phyloP scores from a whole-genome alignment of 1,140 invertebrate genomes.

The Atta texana region DNA sequence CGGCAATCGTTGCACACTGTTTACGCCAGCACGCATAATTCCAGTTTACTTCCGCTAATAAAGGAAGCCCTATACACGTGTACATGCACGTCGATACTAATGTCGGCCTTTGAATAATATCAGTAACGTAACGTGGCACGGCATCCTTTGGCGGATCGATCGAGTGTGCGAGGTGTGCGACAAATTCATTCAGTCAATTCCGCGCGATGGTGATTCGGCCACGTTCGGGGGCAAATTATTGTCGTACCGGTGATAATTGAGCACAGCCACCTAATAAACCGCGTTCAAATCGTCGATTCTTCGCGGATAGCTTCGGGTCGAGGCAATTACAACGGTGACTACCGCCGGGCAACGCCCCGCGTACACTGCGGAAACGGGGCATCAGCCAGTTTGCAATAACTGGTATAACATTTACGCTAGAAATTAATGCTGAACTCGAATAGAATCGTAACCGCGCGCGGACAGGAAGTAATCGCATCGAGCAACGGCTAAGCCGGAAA shows the following conservation, averaged over 20 bases:
- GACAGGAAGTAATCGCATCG: conserved; percentile 59
- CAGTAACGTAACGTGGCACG: conserved; percentile 25
- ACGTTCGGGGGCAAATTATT: conserved; percentile 71
- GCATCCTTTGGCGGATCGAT: conserved; percentile 60
- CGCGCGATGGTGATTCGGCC: conserved; percentile 46
- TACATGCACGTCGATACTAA: conserved; percentile 36
- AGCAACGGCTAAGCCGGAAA: conserved; percentile 29
- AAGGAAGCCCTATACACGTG: conserved; percentile 33
- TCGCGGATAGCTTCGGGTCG: conserved; percentile 55
- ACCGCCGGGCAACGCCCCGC: not conserved
- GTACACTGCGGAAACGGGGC: conserved; percentile 26
- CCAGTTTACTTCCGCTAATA: conserved; percentile 68
- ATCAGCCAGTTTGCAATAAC: conserved; percentile 54
- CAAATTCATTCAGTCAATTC: conserved; percentile 73
- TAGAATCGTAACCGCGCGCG: conserved; percentile 25
- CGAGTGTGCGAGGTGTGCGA: conserved; percentile 29
- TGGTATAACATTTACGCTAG: conserved; percentile 68
- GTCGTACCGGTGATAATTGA: conserved; percentile 78
- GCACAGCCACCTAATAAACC: conserved; percentile 75
- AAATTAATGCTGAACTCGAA: conserved; percentile 67
- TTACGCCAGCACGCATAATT: conserved; percentile 58
- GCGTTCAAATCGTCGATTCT: conserved; percentile 67
- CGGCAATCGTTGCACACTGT: conserved; percentile 13
- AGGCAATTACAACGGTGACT: conserved; percentile 58
- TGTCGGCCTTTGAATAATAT: conserved; percentile 56